A percentile compares a stretch with the other conserved stretches of the same genome.
Evolutionary conservation across 2,797 vertebrate genomes (phyloP).

Genomic region (Forpus xanthops): DNA sequence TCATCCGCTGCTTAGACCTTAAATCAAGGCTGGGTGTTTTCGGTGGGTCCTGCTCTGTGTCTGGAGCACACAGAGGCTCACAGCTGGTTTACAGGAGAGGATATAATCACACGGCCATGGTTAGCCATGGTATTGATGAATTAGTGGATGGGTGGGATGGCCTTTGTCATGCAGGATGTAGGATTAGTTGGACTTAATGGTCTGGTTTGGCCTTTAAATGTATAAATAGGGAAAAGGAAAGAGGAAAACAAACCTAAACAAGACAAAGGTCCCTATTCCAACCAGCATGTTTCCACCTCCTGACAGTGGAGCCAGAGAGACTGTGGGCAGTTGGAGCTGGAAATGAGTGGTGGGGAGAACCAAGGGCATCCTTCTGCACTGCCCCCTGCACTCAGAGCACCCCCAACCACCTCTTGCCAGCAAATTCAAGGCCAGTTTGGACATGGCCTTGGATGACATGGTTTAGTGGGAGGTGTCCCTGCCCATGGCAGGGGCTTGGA

Average conservation of each 20-base stretch:
- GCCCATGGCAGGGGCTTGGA: no score
- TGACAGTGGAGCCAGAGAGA: not conserved
- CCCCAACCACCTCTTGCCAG: not conserved
- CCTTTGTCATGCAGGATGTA: conserved; percentile 28
- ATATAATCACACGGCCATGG: not conserved
- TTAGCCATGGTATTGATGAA: not conserved
- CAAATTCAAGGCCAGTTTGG: not conserved
- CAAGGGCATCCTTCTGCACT: not conserved
- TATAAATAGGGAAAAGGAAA: conserved; percentile 15
- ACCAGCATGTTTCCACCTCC: not conserved
- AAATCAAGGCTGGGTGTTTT: conserved; percentile 10
- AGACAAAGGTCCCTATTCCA: not conserved
- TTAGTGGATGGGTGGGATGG: not conserved
- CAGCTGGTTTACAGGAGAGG: not conserved
- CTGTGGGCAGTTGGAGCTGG: not conserved
- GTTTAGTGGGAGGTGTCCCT: no score
- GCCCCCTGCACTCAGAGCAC: not conserved
- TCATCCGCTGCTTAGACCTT: not conserved
- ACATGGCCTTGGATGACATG: no score
- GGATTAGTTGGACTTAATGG: conserved; percentile 36
- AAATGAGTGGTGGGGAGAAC: not conserved
- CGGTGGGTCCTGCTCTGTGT: not conserved
- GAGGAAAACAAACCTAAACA: not conserved
- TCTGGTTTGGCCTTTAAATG: conserved; percentile 1
- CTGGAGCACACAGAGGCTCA: not conserved